Base-by-base conservation (phyloP, 2,797 vertebrate genomes). In the Nyctalus aviator region DNA sequence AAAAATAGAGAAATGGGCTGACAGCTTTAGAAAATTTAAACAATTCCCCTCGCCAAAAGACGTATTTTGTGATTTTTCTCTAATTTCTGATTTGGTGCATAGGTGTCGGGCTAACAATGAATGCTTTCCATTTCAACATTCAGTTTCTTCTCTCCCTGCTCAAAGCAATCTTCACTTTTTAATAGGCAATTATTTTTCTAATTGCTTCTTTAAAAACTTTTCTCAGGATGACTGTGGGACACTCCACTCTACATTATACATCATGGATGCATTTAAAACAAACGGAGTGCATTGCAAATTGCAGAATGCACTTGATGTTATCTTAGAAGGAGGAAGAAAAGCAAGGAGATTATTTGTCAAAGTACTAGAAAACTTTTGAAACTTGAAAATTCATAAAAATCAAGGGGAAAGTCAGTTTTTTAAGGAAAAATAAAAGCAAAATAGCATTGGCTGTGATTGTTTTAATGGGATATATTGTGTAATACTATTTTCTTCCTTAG, bases 21-120 rank as follows among this genome's bases (percentile, higher is more conserved):
- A 96, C 81, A 94, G 48, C 69, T 96, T 96, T 94, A 97, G 88
- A 92, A 94, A 97, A 96, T 93, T 95, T 95, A 95, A 96, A 96
- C 95, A 96, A 96, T 97, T 92, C 75, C 93, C 25, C 87, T 91
- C 97, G 96, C 95, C 96, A 97, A 96, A 84, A 97, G 84, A 94
- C 78, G 91, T 95, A 92, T 91, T 92, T 96, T 41, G 30, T 59
- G 82, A 73, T 64, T 97, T 97, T 94, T 95, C 89, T 90, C 94
- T 97, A 94, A 94, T 96, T 96, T 96, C 95, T 95, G 95, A 97
- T 97, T 97, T n/a, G 50, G 78, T 48, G 90, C 32, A 59, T 96
- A 93, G 32, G 64, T 93, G 89, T 87, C 73, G 0, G 12, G 57
- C 62, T 93, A 94, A 97, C 77, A 88, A 87, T 53, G 95, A 95